phyloP scores from a whole-genome alignment of 1,140 invertebrate genomes.

The Marisa cornuarietis region DNA sequence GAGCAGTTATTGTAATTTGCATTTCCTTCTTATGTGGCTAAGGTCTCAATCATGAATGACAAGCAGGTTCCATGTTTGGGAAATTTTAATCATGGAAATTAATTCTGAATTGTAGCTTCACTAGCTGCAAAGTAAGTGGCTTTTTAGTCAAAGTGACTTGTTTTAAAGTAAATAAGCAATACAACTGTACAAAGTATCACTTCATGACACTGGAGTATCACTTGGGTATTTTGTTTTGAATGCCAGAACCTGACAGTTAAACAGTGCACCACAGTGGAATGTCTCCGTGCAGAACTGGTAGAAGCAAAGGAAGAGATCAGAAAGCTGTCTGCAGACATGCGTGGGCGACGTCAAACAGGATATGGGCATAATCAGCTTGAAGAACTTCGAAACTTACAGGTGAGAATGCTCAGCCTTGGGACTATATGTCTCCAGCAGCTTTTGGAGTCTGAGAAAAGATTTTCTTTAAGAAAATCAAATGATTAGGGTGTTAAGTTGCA shows the following conservation, averaged over 20 bases:
- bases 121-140: too few relatives aligned
- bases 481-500: neutral
- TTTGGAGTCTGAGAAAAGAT: neutral
- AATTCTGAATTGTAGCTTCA: too few relatives aligned
- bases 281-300: conserved; percentile 52
- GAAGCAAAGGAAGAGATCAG: conserved; percentile 57
- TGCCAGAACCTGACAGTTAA: conserved; percentile 45
- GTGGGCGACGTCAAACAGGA: conserved; percentile 47
- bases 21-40: too few relatives aligned
- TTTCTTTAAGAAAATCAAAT: neutral
- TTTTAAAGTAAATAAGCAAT: too few relatives aligned
- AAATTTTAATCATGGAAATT: too few relatives aligned
- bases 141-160: too few relatives aligned
- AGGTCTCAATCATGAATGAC: too few relatives aligned
- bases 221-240: too few relatives aligned
- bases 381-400: conserved; percentile 57
- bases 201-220: too few relatives aligned
- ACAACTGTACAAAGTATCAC: too few relatives aligned
- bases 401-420: conserved; percentile 16
- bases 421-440: neutral
- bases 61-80: too few relatives aligned
- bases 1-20: too few relatives aligned
- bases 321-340: conserved; percentile 54
- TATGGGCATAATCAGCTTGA: conserved; percentile 56
- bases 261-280: conserved; percentile 55